These are phyloP conservation scores for Stenodema calcarata DNA, from an alignment of 2,888 invertebrate species.

Conservation along the genomic window DNA sequence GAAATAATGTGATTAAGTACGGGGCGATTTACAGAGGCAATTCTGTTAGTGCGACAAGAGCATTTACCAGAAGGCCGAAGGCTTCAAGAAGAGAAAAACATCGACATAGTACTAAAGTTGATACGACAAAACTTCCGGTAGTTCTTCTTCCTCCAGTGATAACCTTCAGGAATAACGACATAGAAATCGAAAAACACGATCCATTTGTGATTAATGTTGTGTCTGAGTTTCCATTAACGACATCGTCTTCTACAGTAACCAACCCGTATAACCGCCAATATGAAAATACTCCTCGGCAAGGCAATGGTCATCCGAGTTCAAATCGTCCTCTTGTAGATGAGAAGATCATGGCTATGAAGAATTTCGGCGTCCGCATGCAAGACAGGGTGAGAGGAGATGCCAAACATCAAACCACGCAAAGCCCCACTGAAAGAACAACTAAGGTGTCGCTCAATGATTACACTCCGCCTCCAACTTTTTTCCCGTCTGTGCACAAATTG, in stretches of 20 bases:
- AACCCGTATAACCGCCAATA: not conserved
- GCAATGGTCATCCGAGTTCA: not conserved
- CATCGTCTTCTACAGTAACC: not conserved
- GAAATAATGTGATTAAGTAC: conserved; percentile 21
- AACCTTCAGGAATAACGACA: not conserved
- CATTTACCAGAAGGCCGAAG: conserved; percentile 26
- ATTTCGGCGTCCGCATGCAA: conserved; percentile 25
- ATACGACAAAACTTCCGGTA: conserved; percentile 51
- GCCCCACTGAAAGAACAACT: not conserved
- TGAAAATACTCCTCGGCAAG: not conserved
- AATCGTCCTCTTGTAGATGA: conserved; percentile 12
- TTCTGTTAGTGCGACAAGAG: not conserved
- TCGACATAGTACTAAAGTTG: conserved; percentile 56
- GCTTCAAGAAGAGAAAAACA: conserved; percentile 40
- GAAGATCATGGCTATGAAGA: conserved; percentile 41
- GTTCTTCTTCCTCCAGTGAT: conserved; percentile 54
- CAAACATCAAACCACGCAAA: not conserved
- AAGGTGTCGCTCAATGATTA: not conserved
- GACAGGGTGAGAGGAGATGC: not conserved
- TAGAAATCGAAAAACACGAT: not conserved
- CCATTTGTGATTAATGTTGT: conserved; percentile 46
- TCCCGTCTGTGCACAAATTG: not conserved
- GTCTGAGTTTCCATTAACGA: not conserved
- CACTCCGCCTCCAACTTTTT: conserved; percentile 18
- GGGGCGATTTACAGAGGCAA: conserved; percentile 35